phyloP scores from a whole-genome alignment of 2,888 invertebrate species.

The Leucophenga montana region DNA sequence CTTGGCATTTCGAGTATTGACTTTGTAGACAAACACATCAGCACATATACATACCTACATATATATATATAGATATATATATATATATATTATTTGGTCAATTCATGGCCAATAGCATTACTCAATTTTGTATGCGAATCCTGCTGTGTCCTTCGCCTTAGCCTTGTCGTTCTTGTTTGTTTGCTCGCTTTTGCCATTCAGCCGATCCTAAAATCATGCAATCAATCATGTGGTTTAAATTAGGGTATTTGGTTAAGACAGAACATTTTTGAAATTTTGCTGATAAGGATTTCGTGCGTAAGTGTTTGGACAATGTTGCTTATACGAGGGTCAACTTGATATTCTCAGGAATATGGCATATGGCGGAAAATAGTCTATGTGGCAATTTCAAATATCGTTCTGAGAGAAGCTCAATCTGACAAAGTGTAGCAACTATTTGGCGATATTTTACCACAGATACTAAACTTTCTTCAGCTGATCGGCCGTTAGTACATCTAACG shows the following conservation, averaged over 20 bases:
- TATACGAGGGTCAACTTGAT: too few species aligned
- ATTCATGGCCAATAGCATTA: conserved; percentile 2
- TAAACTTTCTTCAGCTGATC: too few species aligned
- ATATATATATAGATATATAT: too few species aligned
- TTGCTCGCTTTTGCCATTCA: neutral
- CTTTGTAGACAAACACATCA: neutral
- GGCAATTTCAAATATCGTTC: too few species aligned
- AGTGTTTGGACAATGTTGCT: conserved; percentile 26
- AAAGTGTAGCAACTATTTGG: too few species aligned
- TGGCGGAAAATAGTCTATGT: too few species aligned
- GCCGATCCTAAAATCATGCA: conserved; percentile 35
- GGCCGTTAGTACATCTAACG: too few species aligned
- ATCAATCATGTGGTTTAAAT: conserved; percentile 65
- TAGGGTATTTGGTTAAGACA: conserved; percentile 63
- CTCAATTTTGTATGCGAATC: too few species aligned
- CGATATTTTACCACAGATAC: too few species aligned
- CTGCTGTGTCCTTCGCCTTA: neutral
- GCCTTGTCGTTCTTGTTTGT: neutral
- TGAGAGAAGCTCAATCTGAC: too few species aligned
- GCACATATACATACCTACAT: too few species aligned
- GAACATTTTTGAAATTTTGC: conserved; percentile 50
- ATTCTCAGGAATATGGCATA: too few species aligned
- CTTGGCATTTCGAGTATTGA: conserved; percentile 8
- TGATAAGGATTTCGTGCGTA: conserved; percentile 48
- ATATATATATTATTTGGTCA: neutral